Conservation (phyloP, 2,888 invertebrate genomes). For the Xanthorhoe designata region DNA sequence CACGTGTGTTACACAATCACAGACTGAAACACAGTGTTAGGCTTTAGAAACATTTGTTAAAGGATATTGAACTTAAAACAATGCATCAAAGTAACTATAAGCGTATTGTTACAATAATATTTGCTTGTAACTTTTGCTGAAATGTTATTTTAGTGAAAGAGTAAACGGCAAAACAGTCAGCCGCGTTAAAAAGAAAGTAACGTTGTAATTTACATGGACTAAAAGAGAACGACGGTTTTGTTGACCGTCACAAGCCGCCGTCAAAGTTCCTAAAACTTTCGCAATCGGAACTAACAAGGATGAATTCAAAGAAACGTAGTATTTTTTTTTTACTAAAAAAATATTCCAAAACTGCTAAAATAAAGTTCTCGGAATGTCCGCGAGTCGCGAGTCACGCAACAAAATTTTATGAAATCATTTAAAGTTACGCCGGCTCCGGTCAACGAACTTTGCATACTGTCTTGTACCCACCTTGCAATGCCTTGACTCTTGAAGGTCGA, state of each 20-base stretch:
- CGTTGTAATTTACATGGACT: no score
- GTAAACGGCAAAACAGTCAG: no score
- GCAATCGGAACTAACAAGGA: neutral
- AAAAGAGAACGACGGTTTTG: no score
- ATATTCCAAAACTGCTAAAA: conserved; percentile 25
- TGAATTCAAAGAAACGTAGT: neutral
- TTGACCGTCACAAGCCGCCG: no score
- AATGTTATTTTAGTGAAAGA: no score
- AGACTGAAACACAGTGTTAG: neutral
- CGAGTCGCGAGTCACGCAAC: conserved; percentile 27
- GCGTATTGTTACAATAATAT: no score
- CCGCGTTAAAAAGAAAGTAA: no score
- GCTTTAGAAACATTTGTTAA: neutral
- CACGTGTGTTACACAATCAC: conserved; percentile 3
- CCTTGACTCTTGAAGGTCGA: neutral
- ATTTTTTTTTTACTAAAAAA: conserved; percentile 13
- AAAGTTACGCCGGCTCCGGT: conserved; percentile 12
- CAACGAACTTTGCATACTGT: conserved; percentile 19
- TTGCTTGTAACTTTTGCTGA: no score
- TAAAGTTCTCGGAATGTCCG: conserved; percentile 14
- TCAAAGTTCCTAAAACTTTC: neutral
- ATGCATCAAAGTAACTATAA: no score
- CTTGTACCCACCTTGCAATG: conserved; percentile 1
- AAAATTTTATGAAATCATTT: conserved; percentile 29
- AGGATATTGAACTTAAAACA: neutral